These are phyloP conservation scores for Chelon labrosus DNA, from an alignment of 2,797 vertebrate species.

Conservation along the genomic window DNA sequence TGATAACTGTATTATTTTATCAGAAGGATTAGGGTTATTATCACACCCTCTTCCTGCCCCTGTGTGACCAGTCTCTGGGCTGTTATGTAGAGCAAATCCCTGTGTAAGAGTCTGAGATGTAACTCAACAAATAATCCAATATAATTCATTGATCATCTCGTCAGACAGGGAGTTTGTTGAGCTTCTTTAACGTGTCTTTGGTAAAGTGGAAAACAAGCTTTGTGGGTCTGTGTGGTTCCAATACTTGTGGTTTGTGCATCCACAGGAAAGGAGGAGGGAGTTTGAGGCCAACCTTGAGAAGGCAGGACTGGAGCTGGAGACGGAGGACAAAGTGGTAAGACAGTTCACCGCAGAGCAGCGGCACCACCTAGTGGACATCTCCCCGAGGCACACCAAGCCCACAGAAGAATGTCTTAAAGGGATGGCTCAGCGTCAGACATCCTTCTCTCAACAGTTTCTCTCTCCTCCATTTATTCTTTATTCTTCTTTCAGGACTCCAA, in stretches of 20 bases:
- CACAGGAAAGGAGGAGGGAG: slow-evolving; percentile 92
- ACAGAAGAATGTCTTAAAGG: slow-evolving; percentile 57
- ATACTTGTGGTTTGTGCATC: slow-evolving; percentile 47
- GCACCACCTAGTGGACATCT: slow-evolving; percentile 63
- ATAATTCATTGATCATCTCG: neutral
- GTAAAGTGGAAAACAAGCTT: neutral
- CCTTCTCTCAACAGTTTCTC: neutral
- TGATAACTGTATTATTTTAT: neutral
- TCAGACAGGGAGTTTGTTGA: neutral
- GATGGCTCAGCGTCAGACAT: slow-evolving; percentile 8
- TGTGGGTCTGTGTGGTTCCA: slow-evolving; percentile 29
- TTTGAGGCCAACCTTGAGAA: slow-evolving; percentile 93
- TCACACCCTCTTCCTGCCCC: neutral
- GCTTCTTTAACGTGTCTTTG: neutral
- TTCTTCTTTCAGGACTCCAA: slow-evolving; percentile 88
- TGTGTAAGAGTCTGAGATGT: neutral
- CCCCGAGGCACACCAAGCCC: slow-evolving; percentile 32
- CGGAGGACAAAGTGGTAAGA: slow-evolving; percentile 92
- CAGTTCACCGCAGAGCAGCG: slow-evolving; percentile 8
- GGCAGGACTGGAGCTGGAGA: slow-evolving; percentile 92
- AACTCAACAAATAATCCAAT: neutral
- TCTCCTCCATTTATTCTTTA: neutral
- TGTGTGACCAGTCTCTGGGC: neutral
- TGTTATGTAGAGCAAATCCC: neutral
- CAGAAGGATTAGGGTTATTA: neutral